Percentiles rank a stretch among this genome's conserved stretches.
phyloP scores from a whole-genome alignment of 2,888 invertebrate species.

The Molanna angustata region DNA sequence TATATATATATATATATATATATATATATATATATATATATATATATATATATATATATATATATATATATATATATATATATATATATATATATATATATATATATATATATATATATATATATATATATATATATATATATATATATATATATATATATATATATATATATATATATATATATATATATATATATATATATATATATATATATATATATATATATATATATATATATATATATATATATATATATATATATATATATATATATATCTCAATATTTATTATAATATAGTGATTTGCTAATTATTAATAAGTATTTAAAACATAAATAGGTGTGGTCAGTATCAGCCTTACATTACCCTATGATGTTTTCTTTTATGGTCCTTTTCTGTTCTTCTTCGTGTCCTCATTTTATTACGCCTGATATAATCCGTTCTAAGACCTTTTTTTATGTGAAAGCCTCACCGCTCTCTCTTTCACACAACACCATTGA shows the following conservation, averaged over 20 bases:
- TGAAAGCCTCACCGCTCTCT: too few species aligned
- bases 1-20: slow-evolving; percentile 7
- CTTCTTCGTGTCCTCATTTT: too few species aligned
- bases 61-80: slow-evolving; percentile 7
- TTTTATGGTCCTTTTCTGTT: too few species aligned
- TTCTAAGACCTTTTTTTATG: too few species aligned
- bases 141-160: slow-evolving; percentile 2
- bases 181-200: not conserved
- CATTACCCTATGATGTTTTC: too few species aligned
- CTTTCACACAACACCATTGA: too few species aligned
- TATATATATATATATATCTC: too few species aligned
- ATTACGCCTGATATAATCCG: too few species aligned
- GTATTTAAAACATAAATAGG: too few species aligned
- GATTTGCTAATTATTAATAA: too few species aligned
- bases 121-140: slow-evolving; percentile 3
- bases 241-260: not conserved
- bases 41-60: slow-evolving; percentile 7
- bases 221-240: not conserved
- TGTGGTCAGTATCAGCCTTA: too few species aligned
- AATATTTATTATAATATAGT: not conserved
- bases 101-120: slow-evolving; percentile 6
- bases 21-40: slow-evolving; percentile 7
- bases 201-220: not conserved
- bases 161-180: not conserved
- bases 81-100: slow-evolving; percentile 6